phyloP scores from a whole-genome alignment of 2,113 vertebrate genomes.

The Lamprologus sp. region DNA sequence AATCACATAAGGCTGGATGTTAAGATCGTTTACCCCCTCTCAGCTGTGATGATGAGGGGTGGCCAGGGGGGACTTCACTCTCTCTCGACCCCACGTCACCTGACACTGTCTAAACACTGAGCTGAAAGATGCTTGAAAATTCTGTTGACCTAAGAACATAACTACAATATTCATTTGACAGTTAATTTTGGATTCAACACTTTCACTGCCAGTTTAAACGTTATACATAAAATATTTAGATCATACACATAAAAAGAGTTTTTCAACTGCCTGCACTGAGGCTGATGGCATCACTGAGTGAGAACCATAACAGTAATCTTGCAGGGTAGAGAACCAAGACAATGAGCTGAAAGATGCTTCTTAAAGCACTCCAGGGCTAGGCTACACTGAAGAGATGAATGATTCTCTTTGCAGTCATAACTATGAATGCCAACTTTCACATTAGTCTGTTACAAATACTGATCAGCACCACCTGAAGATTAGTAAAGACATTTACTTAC shows the following conservation, averaged over 20 bases:
- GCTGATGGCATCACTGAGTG: background rate
- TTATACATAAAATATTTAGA: background rate
- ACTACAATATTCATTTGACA: background rate
- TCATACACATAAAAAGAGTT: background rate
- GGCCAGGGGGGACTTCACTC: background rate
- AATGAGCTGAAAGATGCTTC: background rate
- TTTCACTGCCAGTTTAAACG: background rate
- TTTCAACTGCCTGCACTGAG: background rate
- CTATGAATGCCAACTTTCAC: background rate
- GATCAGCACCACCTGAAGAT: background rate
- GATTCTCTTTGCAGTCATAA: background rate
- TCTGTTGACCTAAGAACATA: background rate
- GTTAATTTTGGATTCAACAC: background rate
- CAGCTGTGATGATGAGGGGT: background rate
- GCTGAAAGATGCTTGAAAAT: background rate
- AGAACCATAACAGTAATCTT: background rate
- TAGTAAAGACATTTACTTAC: background rate
- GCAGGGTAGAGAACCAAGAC: background rate
- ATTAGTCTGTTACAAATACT: background rate
- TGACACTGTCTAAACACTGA: background rate
- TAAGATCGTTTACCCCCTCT: background rate
- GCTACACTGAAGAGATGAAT: background rate
- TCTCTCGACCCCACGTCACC: background rate
- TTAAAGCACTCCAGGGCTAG: background rate
- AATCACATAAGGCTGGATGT: background rate